These are phyloP conservation scores for Momotus momota DNA, from an alignment of 2,797 vertebrate species.

Conservation along the genomic window DNA sequence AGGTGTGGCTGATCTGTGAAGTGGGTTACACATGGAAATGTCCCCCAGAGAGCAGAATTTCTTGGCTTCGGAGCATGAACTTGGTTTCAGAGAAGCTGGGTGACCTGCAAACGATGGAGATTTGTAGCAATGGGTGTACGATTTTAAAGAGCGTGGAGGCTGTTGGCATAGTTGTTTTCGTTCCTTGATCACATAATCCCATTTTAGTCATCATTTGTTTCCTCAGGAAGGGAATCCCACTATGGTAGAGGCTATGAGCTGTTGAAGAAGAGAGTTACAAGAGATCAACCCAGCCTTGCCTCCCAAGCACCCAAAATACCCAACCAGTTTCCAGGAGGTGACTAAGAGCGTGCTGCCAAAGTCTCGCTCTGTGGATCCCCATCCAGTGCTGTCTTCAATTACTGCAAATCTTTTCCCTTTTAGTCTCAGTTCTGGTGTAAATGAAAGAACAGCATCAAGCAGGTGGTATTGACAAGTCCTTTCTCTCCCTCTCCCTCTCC, in stretches of 20 bases:
- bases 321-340: background rate
- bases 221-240: background rate
- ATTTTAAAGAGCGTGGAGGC: background rate
- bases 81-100: background rate
- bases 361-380: background rate
- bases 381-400: background rate
- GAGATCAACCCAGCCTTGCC: background rate
- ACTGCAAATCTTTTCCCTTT: background rate
- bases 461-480: rapidly evolving
- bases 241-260: background rate
- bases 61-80: background rate
- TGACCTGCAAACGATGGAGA: background rate
- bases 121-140: background rate
- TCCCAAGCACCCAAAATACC: background rate
- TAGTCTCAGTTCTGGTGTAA: background rate
- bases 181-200: background rate
- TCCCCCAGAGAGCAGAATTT: background rate
- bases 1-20: background rate
- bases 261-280: background rate
- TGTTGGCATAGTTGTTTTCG: background rate
- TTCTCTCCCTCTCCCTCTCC: too few species aligned
- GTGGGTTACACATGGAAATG: background rate
- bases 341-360: background rate
- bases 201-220: background rate
- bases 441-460: background rate